A percentile compares a stretch with the other conserved stretches of the same genome.
Conservation (phyloP, 2,797 vertebrate genomes). For the Muscicapa comitata region DNA sequence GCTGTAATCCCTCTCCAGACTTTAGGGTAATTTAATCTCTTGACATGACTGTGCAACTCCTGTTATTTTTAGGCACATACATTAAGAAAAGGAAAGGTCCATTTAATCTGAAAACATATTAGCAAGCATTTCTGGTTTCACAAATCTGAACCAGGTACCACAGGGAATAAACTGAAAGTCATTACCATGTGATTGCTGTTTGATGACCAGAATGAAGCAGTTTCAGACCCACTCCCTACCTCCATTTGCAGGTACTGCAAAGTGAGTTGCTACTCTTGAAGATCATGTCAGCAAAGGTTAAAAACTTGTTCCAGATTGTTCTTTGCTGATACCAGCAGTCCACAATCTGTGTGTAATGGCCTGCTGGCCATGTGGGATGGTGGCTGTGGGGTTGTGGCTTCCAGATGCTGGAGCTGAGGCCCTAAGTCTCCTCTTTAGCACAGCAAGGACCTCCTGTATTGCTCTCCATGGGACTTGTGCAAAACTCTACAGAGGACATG, state of each 20-base stretch:
- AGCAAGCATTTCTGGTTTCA: constrained; percentile 17
- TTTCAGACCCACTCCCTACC: not conserved
- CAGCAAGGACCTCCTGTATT: not conserved
- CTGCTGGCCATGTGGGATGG: not conserved
- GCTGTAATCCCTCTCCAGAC: constrained; percentile 16
- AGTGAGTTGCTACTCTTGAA: not conserved
- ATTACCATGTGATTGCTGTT: not conserved
- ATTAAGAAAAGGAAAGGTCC: constrained; percentile 28
- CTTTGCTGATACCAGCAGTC: not conserved
- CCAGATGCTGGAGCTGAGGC: not conserved
- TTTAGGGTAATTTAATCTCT: constrained; percentile 10
- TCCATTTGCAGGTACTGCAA: not conserved
- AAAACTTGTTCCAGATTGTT: not conserved
- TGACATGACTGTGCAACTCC: constrained; percentile 8
- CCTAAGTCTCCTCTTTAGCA: not conserved
- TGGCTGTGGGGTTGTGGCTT: not conserved
- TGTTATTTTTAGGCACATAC: constrained; percentile 34
- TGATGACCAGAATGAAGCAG: not conserved
- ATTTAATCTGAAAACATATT: constrained; percentile 60
- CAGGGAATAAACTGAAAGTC: not conserved
- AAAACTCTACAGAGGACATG: not conserved
- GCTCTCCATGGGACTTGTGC: not conserved
- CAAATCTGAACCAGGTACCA: not conserved
- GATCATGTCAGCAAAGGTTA: not conserved
- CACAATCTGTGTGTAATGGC: not conserved